phyloP scores from a whole-genome alignment of 1,140 invertebrate species.

The Sarcophaga bullata region DNA sequence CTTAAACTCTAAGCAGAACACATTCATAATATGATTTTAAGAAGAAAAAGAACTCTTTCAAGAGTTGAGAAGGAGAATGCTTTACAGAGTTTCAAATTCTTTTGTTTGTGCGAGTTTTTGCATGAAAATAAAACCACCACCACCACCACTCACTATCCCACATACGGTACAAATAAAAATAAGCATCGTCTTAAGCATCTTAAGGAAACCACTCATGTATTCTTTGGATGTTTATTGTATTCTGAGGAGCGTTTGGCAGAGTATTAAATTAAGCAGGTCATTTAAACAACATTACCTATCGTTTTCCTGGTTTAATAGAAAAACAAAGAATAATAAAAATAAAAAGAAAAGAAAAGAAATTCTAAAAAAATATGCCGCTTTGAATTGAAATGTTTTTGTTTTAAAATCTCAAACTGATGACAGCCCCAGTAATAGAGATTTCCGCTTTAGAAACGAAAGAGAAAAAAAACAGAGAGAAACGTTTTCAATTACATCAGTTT shows the following conservation, averaged over 20 bases:
- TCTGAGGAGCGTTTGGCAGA: too few species aligned
- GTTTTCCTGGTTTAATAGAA: neutral
- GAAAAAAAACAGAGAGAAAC: too few species aligned
- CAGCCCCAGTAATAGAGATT: neutral
- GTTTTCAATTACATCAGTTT: neutral
- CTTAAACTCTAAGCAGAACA: too few species aligned
- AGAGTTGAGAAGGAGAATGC: neutral
- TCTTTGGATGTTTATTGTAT: neutral
- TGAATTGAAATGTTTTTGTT: too few species aligned
- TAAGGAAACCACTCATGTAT: neutral
- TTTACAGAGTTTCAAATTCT: neutral
- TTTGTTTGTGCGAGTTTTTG: neutral
- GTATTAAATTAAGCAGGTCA: neutral
- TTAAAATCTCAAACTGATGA: neutral
- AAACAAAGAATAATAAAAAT: neutral
- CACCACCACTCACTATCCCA: neutral
- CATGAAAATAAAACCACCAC: neutral
- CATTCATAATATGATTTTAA: too few species aligned
- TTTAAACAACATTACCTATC: neutral
- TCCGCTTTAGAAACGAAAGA: neutral
- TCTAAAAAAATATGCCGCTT: too few species aligned
- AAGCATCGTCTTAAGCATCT: neutral
- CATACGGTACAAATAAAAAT: too few species aligned
- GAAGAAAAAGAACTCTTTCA: too few species aligned
- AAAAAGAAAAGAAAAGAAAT: neutral